These are phyloP conservation scores for Rallus limicola DNA, from an alignment of 2,113 vertebrate genomes.

Conservation along the genomic window DNA sequence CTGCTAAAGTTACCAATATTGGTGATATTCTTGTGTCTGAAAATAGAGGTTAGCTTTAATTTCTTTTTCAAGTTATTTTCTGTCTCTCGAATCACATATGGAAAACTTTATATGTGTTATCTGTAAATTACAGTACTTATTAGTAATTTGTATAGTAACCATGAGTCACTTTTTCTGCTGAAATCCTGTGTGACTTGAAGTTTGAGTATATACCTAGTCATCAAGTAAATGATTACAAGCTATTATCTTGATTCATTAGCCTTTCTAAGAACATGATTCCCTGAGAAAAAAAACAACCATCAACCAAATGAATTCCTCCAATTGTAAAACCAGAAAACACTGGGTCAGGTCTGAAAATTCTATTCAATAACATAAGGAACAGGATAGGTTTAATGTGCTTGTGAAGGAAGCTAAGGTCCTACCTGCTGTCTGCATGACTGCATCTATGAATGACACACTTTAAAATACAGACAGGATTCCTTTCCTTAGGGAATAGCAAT, in stretches of 20 bases:
- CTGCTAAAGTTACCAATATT: not conserved
- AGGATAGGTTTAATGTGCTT: not conserved
- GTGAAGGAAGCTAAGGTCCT: not conserved
- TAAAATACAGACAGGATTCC: not conserved
- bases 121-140: not conserved
- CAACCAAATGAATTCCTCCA: not conserved
- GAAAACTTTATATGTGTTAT: not conserved
- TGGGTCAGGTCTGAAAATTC: not conserved
- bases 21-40: not conserved
- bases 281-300: not conserved
- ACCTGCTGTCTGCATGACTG: not conserved
- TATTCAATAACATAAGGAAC: not conserved
- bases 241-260: not conserved
- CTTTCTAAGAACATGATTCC: constrained; percentile 28
- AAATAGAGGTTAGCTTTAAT: not conserved
- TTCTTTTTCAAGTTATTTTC: not conserved
- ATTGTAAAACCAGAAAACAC: not conserved
- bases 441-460: not conserved
- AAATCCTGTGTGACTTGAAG: not conserved
- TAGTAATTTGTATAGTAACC: not conserved
- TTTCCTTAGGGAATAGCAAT: not conserved
- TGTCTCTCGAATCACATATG: not conserved
- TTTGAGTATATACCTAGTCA: not conserved
- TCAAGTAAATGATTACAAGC: not conserved
- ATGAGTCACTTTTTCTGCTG: not conserved